A percentile compares a stretch with the other conserved stretches of the same genome.
Conservation (phyloP, 1,140 invertebrate genomes). For the Eciton burchellii region DNA sequence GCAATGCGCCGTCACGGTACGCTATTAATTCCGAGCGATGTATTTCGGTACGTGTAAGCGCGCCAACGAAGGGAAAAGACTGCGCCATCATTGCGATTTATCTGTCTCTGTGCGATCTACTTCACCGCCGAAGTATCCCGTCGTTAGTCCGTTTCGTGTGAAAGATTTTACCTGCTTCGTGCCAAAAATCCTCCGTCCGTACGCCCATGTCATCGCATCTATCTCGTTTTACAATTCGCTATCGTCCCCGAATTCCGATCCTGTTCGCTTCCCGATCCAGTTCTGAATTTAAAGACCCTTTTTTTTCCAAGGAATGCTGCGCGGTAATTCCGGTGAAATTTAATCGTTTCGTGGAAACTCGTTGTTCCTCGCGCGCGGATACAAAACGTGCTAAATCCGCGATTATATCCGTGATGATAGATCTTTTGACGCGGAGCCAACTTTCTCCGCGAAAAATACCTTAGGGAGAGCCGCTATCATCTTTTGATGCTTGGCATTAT, state of each 20-base stretch:
- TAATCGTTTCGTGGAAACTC: background rate
- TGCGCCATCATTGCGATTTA: conserved; percentile 52
- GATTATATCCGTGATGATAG: background rate
- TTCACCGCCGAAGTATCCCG: background rate
- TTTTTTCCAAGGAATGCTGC: background rate
- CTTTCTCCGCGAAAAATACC: background rate
- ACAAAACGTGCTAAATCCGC: background rate
- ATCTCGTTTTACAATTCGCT: conserved; percentile 8
- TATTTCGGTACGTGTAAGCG: conserved; percentile 38
- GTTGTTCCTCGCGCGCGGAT: conserved; percentile 7
- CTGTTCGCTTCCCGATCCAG: background rate
- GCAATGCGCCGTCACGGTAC: conserved; percentile 48
- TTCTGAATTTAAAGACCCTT: conserved; percentile 20
- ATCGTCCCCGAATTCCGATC: conserved; percentile 17
- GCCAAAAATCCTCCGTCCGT: conserved; percentile 42
- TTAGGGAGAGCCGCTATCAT: background rate
- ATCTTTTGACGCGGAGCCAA: background rate
- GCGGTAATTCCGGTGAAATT: background rate
- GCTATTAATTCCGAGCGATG: conserved; percentile 61
- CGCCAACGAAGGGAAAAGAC: conserved; percentile 12
- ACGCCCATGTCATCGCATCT: conserved; percentile 1
- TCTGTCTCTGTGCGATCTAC: conserved; percentile 40
- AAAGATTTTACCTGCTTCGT: background rate
- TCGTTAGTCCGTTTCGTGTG: conserved; percentile 31
- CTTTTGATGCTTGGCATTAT: background rate